Percentiles rank a stretch among this genome's conserved stretches.
Conservation (phyloP, 2,888 invertebrate genomes). For the Aspidapion aeneum region DNA sequence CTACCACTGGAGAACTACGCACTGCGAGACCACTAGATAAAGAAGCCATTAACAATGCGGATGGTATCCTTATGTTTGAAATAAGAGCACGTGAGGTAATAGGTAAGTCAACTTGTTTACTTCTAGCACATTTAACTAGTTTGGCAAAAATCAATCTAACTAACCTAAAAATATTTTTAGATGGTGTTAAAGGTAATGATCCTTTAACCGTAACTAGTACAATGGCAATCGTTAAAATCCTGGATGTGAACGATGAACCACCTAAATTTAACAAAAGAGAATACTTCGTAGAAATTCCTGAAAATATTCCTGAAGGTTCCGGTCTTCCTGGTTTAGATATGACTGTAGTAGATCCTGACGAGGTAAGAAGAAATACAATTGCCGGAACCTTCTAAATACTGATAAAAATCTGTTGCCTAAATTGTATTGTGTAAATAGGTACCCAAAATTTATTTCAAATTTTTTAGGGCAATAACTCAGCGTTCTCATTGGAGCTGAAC, state of each 20-base stretch:
- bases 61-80: slow-evolving; percentile 73
- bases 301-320: slow-evolving; percentile 78
- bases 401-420: no score
- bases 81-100: slow-evolving; percentile 76
- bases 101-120: slow-evolving; percentile 46
- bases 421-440: no score
- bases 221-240: slow-evolving; percentile 77
- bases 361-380: no score
- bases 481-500: slow-evolving; percentile 73
- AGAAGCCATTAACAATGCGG: slow-evolving; percentile 75
- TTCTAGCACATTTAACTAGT: no score
- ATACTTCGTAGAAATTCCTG: slow-evolving; percentile 75
- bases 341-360: slow-evolving; percentile 82
- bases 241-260: slow-evolving; percentile 87
- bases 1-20: slow-evolving; percentile 72
- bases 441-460: not conserved
- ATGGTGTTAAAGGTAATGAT: slow-evolving; percentile 63
- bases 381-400: no score
- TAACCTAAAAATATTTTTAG: no score
- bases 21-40: slow-evolving; percentile 84
- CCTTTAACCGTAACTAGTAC: slow-evolving; percentile 65
- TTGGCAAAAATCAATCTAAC: no score
- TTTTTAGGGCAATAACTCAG: slow-evolving; percentile 75
- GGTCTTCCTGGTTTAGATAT: slow-evolving; percentile 79
- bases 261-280: slow-evolving; percentile 80